Base-by-base conservation (phyloP, 1,140 invertebrate species). In the Drosophila ohnishii region DNA sequence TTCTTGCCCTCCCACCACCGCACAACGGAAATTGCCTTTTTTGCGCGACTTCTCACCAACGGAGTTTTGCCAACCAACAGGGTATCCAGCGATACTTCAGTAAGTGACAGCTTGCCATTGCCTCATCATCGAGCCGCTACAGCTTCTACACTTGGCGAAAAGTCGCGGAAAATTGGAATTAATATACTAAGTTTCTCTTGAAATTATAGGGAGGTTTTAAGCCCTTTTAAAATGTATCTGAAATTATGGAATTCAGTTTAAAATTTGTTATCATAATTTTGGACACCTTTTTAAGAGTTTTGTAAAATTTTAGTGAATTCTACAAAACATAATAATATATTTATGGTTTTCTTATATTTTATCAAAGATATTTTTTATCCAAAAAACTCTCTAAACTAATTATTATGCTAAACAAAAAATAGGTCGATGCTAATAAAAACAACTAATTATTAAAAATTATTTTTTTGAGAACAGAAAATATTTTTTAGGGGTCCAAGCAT, bases 1-100 rank as follows among this genome's bases (percentile, higher is more conserved):
- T 35, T 40, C 19, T 39, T 48, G 13, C 42, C 10, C 40, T 58
- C 71, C 82, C 62, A 70, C 83, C 78, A 10, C 32, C 81, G 35
- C 63, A 61, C 66, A 87, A 63, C 83, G 83, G 83, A 86, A 87
- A 86, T 86, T 86, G 79, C 75, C 83, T 86, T 86, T 86, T 86
- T 86, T 83, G 79, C 79, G 71, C 75, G 57, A 57, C 83, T 86
- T 86, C 83, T 37, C 56, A 28, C 22, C 56, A 22, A 28, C 42
- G 39, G 40, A 62, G 47, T 56, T 58, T 59, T 45, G 53, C 40
- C 50, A 35, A 35, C 47, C 60, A 47, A 47, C 50, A 35, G 50
- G 25, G 66, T 51, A 67, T 25, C 39, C 30, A 32, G 57, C 51
- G 56, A 71, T 71, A 59, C 69, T 83, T 66, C 61, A 76, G 78